Evolutionary conservation across 1,140 invertebrate genomes (phyloP), one percentile per base, ranked within the genome.

Genomic region (Halesus radiatus): DNA sequence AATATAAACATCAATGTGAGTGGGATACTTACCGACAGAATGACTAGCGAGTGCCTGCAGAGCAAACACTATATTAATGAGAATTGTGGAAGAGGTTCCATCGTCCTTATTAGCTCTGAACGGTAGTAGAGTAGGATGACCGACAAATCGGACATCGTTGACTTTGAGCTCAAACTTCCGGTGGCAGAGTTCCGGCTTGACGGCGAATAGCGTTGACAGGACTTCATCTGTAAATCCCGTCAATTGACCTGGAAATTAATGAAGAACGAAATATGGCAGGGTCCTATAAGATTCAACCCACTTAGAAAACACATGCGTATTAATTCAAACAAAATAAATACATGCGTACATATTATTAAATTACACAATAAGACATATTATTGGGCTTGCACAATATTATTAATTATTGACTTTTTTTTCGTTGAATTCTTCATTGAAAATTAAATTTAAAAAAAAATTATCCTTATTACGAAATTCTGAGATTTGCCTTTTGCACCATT

Each of bases 21-120:
- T 45, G 1, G 37, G 7, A 10, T 13, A 45, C 60, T 72, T 60
- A 92, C 91, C 91, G 84, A 98, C 94, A 70, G 96, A 98, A 88
- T 97, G 95, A 89, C 94, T 96, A 29, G 97, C 96, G 85, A 95
- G 93, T 1, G 97, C 96, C 88, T 95, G 93, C 45, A 98, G 87
- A 15, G 96, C 96, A 93, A 98, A 98, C 2, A 98, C 96, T 85
- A 98, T 95, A 88, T 98, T 96, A 70, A 98, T 96, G 26, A 97
- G 90, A 87, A 96, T 94, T 73, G 94, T 94, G 32, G 93, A 93
- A 78, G 91, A 90, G 52, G 86, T 87, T 83, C 93, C 92, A 80
- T 92, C 90, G 88, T 92, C 90, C 80, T 92, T 92, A 53, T 90
- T 90, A 45, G 92, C 91, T 83, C 92, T 88, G 22, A 93, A 91